Percentiles rank a stretch among this genome's conserved stretches.
phyloP scores from a whole-genome alignment of 2,113 vertebrate genomes.

The Gopherus flavomarginatus region DNA sequence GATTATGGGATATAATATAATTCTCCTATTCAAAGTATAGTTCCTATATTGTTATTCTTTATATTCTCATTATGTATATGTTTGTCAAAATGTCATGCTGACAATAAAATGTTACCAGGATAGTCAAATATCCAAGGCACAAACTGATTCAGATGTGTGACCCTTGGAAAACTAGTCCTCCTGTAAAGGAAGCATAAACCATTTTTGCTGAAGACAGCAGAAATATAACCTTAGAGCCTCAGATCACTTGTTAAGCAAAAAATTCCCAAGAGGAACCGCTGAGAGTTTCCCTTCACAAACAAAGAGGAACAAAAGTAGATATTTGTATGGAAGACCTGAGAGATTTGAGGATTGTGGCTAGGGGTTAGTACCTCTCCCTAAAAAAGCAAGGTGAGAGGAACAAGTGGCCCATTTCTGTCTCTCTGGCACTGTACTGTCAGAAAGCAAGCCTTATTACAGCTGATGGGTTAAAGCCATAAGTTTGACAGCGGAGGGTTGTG shows the following conservation, averaged over 20 bases:
- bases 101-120: background rate
- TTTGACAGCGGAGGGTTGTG: background rate
- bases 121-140: background rate
- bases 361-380: background rate
- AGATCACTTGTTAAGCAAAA: background rate
- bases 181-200: background rate
- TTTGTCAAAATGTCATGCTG: background rate
- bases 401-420: slow-evolving; percentile 6
- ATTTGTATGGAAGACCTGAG: background rate
- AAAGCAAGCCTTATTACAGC: background rate
- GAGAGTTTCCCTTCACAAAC: background rate
- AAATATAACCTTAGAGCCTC: background rate
- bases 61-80: background rate
- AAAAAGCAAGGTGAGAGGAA: slow-evolving; percentile 1
- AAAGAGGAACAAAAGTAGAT: background rate
- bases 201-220: background rate
- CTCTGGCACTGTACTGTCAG: background rate
- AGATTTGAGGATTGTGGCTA: background rate
- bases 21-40: background rate
- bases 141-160: background rate
- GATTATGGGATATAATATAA: background rate
- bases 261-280: background rate
- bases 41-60: background rate
- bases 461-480: background rate
- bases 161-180: background rate